Evolutionary conservation across 1,140 invertebrate species (phyloP), one percentile per base, ranked within the genome.

Genomic region (Saccostrea cuccullata): DNA sequence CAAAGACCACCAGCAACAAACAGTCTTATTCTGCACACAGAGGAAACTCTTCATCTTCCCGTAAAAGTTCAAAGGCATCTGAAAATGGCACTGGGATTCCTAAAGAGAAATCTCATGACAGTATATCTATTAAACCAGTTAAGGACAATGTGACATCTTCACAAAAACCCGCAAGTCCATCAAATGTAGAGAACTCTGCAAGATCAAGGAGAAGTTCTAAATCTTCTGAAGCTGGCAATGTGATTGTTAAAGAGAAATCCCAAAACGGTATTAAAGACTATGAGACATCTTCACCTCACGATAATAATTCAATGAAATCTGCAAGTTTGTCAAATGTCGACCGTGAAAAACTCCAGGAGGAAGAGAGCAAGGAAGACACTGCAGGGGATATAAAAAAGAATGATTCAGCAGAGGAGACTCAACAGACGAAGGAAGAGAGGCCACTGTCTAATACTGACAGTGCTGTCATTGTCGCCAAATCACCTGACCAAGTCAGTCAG

Each of bases 401-500:
- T 64, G 15, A 64, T 20, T 20, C 58, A 47, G 1, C 47, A 47
- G 47, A 67, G 13, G 70, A 77, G 17, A 77, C 30, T 77, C 70
- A 36, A 26, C 70, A 77, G 30, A 85, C 6, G 67, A 64, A 8
- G 6, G 58, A 60, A 67, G 56, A 30, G 13, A 40, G 84, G 36
- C 30, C 58, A 17, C 12, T 60, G 40, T 64, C 58, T 15, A 20
- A n/a, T 64, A 58, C 23, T 30, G 84, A 60, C 36, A 60, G 26
- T 85, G 26, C 17, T 12, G 58, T 67, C n/a, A 55, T 30, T 84
- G 82, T 23, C 13, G 77, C 9, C n/a, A 20, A 58, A 9, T 30
- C 30, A 30, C n/a, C 70, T 82, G 73, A 85, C 58, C 26, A 88
- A 40, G 36, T 13, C 70, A 85, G 23, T 23, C 26, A 58, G 12